phyloP scores from a whole-genome alignment of 2,797 vertebrate species.

The Meriones psammophilus region DNA sequence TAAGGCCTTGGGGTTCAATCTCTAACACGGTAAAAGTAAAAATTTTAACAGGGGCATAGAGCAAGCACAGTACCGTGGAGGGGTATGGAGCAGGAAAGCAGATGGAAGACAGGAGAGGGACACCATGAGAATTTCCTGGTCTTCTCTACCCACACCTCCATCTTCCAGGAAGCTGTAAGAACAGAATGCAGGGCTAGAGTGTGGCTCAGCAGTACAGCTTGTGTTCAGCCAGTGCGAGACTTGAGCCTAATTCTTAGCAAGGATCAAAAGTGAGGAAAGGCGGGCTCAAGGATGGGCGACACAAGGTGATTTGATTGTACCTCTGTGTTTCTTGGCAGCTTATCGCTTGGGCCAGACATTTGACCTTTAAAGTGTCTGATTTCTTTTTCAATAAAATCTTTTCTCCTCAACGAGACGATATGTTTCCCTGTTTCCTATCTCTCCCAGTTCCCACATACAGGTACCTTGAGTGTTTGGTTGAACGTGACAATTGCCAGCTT shows the following conservation, averaged over 20 bases:
- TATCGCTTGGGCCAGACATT: conserved; percentile 12
- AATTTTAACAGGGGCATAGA: not conserved
- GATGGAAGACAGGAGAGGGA: not conserved
- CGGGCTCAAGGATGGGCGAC: not conserved
- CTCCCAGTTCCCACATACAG: not conserved
- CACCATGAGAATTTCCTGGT: not conserved
- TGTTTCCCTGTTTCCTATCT: not conserved
- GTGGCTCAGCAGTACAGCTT: not conserved
- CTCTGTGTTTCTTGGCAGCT: conserved; percentile 51
- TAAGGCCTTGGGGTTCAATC: not conserved
- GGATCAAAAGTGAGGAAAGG: not conserved
- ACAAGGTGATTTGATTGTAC: not conserved
- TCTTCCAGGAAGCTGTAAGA: not conserved
- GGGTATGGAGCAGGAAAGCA: not conserved
- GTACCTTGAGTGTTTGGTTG: not conserved
- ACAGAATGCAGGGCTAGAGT: not conserved
- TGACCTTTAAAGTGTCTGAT: not conserved
- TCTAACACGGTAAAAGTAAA: not conserved
- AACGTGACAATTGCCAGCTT: not conserved
- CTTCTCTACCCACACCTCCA: not conserved
- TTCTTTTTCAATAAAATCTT: not conserved
- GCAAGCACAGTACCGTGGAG: not conserved
- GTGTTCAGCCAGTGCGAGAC: not conserved
- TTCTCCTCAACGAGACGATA: not conserved
- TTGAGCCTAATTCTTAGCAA: too few species aligned